Percentiles rank a stretch among this genome's conserved stretches.
Conservation (phyloP, 2,113 vertebrate species). For the Eidolon helvum region DNA sequence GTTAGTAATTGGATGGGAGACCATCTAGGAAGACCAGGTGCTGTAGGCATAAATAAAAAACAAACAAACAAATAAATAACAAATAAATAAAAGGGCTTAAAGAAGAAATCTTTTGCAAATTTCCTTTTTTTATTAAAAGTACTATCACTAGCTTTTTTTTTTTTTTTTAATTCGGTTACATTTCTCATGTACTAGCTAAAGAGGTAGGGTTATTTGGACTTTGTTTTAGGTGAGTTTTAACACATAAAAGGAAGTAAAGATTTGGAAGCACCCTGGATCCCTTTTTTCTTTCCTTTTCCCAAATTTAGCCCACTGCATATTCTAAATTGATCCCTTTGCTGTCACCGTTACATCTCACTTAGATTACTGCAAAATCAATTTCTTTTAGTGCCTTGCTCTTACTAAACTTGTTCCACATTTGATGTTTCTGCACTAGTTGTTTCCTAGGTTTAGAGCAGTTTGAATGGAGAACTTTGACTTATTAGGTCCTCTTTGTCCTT, state of each 20-base stretch:
- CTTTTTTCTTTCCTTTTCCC: not conserved
- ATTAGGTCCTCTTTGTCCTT: not conserved
- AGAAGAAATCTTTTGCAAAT: slow-evolving; percentile 20
- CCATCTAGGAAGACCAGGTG: no score
- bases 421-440: not conserved
- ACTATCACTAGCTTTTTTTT: not conserved
- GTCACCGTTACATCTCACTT: not conserved
- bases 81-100: no score
- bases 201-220: not conserved
- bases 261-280: not conserved
- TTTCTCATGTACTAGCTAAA: not conserved
- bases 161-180: not conserved
- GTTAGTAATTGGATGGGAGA: no score
- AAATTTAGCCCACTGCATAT: not conserved
- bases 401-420: not conserved
- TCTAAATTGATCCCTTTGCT: not conserved
- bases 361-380: not conserved
- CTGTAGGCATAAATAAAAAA: no score
- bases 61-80: no score
- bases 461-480: not conserved
- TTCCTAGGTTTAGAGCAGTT: not conserved
- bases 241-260: not conserved
- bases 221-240: not conserved
- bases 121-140: not conserved
- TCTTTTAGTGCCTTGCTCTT: not conserved